Percentiles rank a stretch among this genome's conserved stretches.
Conservation (phyloP, 92 coral and sea anemone species). For the Siderastrea radians region DNA sequence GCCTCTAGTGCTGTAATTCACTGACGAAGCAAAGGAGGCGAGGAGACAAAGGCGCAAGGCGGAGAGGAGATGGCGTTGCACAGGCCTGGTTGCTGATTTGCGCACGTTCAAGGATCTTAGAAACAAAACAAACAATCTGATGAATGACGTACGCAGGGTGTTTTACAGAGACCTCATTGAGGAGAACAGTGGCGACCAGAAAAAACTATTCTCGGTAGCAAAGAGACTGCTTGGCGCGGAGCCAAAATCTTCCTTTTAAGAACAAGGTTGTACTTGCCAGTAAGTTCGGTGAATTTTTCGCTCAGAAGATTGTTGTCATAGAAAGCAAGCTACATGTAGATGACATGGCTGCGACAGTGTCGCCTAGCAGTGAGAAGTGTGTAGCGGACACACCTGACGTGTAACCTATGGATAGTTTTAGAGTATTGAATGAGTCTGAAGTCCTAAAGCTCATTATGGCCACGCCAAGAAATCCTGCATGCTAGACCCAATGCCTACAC, state of each 20-base stretch:
- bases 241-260: conserved; percentile 22
- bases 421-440: neutral
- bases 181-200: conserved; percentile 47
- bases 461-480: no score
- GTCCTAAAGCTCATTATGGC: no score
- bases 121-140: conserved; percentile 28
- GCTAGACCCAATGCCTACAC: no score
- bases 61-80: conserved; percentile 27
- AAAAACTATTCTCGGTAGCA: neutral
- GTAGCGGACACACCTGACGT: conserved; percentile 4
- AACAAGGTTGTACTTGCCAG: conserved; percentile 49
- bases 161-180: conserved; percentile 49
- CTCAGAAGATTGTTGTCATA: conserved; percentile 53
- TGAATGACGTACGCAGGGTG: conserved; percentile 33
- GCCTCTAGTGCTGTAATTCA: conserved; percentile 49
- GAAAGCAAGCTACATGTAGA: conserved; percentile 12
- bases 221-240: neutral
- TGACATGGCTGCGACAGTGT: no score
- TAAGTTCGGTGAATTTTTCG: conserved; percentile 61
- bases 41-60: conserved; percentile 1
- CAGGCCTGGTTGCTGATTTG: conserved; percentile 21
- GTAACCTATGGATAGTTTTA: conserved; percentile 37
- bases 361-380: no score
- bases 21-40: neutral
- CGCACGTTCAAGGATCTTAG: conserved; percentile 6